These are phyloP conservation scores for Cygnus buccinator DNA, from an alignment of 2,113 vertebrate genomes.

Conservation along the genomic window DNA sequence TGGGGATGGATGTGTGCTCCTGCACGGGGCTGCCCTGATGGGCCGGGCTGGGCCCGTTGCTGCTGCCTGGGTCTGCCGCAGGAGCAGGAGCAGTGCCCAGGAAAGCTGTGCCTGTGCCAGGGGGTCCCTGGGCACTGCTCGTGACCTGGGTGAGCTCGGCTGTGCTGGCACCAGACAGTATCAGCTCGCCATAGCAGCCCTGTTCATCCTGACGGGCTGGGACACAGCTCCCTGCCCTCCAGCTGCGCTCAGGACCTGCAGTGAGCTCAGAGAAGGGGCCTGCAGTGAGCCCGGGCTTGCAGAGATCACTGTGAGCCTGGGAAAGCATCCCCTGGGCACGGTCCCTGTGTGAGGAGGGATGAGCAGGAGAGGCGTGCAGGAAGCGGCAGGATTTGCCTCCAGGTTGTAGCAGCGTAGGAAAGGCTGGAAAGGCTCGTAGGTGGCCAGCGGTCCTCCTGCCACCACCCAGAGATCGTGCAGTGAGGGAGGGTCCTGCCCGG, in stretches of 20 bases:
- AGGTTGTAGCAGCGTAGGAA: too few relatives aligned
- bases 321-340: neutral
- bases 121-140: neutral
- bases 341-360: neutral
- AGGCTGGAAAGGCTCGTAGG: neutral
- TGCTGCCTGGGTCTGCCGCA: neutral
- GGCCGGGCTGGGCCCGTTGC: neutral
- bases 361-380: neutral
- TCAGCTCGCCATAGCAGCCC: neutral
- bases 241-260: neutral
- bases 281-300: neutral
- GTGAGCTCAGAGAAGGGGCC: neutral
- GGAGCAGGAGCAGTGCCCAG: neutral
- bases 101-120: neutral
- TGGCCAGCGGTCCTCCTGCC: neutral
- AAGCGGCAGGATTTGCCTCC: too few relatives aligned
- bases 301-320: neutral
- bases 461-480: neutral
- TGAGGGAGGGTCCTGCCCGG: neutral
- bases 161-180: neutral
- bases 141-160: neutral
- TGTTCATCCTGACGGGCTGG: neutral
- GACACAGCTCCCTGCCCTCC: too few relatives aligned
- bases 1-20: neutral
- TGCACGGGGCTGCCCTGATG: neutral